phyloP scores from a whole-genome alignment of 2,797 vertebrate genomes.

The Tokudaia muenninki region DNA sequence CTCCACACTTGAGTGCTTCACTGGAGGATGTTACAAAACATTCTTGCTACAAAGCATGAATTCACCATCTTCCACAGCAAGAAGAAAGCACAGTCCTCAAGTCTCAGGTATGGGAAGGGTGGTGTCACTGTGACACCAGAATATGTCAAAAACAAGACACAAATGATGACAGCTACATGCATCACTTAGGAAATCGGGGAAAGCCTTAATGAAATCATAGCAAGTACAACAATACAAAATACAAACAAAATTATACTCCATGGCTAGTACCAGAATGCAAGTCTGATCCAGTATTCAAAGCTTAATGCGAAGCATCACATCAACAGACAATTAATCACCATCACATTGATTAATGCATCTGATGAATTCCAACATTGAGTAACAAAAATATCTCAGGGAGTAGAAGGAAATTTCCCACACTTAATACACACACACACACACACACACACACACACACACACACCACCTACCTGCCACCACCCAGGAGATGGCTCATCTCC shows the following conservation, averaged over 20 bases:
- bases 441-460: too few species aligned
- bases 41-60: background rate
- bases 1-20: background rate
- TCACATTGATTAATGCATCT: too few species aligned
- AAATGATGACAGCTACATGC: background rate
- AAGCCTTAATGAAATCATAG: background rate
- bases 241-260: conserved; percentile 16
- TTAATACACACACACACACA: too few species aligned
- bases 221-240: conserved; percentile 9
- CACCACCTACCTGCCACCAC: too few species aligned
- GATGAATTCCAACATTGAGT: too few species aligned
- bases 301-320: background rate
- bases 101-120: background rate
- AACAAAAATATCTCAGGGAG: too few species aligned
- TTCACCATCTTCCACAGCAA: background rate
- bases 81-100: background rate
- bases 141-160: background rate
- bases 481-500: too few species aligned
- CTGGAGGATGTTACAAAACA: conserved; percentile 48
- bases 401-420: too few species aligned
- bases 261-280: background rate
- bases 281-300: conserved; percentile 3
- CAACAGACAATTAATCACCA: too few species aligned
- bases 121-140: background rate
- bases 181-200: background rate